Base-by-base conservation (phyloP, 2,797 vertebrate genomes). In the Pseudopleuronectes americanus region DNA sequence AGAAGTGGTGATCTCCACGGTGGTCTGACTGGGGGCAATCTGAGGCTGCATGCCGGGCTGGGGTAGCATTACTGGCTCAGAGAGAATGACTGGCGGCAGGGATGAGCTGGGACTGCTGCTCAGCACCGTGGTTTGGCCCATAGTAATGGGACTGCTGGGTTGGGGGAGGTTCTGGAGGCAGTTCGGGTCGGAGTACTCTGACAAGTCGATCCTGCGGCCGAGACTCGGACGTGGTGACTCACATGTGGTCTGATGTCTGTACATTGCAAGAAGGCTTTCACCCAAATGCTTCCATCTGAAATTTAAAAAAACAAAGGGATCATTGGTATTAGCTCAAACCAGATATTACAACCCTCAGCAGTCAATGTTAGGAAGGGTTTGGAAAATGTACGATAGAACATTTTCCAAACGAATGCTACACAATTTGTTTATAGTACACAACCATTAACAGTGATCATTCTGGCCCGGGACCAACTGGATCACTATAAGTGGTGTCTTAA, bases 281-380 rank as follows among this genome's bases (percentile, higher is more conserved):
- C 98, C 98, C 0, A 98, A 90, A 79, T 95, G 95, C 87, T 96
- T 98, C 98, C 98, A 99, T 62, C 97, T 99, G 86, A 64, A 23
- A 49, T 14, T 17, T 8, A 16, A 43, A 36, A 57, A 33, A 63
- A 3, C 53, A 8, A 8, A 2, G 6, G 24, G 19, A 8, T 43
- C 3, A 55, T 36, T 53, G 19, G 26, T 19, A 33, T 60, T 13
- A 53, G 33, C 4, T n/a, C 1, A 36, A 26, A 17, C 43, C 8
- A 52, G 2, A 53, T 43, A 45, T 49, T n/a, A 57, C 6, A 31
- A 19, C 38, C 21, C 4, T 45, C 8, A 2, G 8, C 8, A 3
- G n/a, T 12, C 33, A 41, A 41, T 14, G 38, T 41, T 41, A 41
- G 38, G 38, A 54, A 53, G 19, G 6, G 31, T 58, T 31, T 7